Percentiles rank a stretch among this genome's conserved stretches.
These are phyloP conservation scores for Zaprionus obscuricornis DNA, from an alignment of 2,888 invertebrate genomes.

Conservation along the genomic window DNA sequence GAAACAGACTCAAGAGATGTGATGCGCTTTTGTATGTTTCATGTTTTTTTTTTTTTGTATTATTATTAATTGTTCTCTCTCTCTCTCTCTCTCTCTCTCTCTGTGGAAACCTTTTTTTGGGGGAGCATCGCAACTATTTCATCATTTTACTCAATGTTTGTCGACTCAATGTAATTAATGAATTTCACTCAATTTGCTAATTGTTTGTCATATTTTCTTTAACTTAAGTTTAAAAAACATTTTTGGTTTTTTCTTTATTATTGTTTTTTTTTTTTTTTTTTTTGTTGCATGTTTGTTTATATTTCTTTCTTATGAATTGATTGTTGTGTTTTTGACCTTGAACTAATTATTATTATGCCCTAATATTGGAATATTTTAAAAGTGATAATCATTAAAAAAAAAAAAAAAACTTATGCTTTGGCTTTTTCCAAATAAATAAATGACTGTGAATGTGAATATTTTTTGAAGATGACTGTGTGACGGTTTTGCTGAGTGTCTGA, in stretches of 20 bases:
- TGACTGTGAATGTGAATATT: neutral
- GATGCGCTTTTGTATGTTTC: no score
- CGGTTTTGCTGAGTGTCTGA: conserved; percentile 17
- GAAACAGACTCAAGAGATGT: no score
- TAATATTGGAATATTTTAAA: conserved; percentile 28
- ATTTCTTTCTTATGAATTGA: neutral
- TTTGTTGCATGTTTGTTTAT: conserved; percentile 19
- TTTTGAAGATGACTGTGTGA: conserved; percentile 1
- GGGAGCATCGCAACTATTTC: neutral
- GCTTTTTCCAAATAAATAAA: conserved; percentile 28
- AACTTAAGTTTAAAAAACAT: conserved; percentile 5
- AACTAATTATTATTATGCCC: conserved; percentile 45
- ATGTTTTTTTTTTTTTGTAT: neutral
- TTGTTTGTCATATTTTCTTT: neutral
- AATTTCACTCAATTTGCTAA: conserved; percentile 34
- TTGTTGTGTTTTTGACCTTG: conserved; percentile 56
- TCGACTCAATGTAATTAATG: conserved; percentile 40
- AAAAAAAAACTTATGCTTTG: conserved; percentile 51
- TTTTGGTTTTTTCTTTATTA: conserved; percentile 28
- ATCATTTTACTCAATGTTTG: conserved; percentile 5
- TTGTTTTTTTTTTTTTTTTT: conserved; percentile 37
- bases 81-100: neutral
- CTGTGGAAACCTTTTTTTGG: conserved; percentile 1
- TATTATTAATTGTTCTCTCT: conserved; percentile 8
- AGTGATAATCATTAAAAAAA: conserved; percentile 56